Conservation (phyloP, 2,888 invertebrate genomes). For the Leptinotarsa peninsularis region DNA sequence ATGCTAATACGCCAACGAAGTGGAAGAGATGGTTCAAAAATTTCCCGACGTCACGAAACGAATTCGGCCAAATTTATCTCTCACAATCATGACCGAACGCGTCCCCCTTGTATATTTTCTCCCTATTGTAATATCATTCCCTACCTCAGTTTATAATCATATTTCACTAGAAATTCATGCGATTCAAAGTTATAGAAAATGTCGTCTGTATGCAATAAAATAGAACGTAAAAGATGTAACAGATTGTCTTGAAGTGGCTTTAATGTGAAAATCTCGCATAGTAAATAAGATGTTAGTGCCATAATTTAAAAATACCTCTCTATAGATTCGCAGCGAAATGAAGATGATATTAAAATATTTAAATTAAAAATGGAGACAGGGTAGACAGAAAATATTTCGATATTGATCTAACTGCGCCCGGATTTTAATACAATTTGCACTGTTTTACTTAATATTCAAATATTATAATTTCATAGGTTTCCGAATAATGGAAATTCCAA, state of each 20-base stretch:
- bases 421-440: background rate
- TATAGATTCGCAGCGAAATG: background rate
- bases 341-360: constrained; percentile 13
- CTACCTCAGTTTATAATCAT: constrained; percentile 46
- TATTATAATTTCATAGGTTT: constrained; percentile 1
- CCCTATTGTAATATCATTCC: constrained; percentile 47
- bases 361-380: constrained; percentile 16
- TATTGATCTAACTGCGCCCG: constrained; percentile 5
- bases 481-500: background rate
- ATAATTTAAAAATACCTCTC: constrained; percentile 12
- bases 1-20: constrained; percentile 23
- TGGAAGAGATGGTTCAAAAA: constrained; percentile 26
- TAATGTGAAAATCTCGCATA: constrained; percentile 15
- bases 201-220: constrained; percentile 32
- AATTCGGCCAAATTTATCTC: constrained; percentile 43
- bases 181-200: constrained; percentile 45
- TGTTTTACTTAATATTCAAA: background rate
- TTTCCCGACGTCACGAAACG: constrained; percentile 36
- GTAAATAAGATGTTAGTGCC: constrained; percentile 3
- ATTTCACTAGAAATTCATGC: constrained; percentile 44
- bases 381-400: constrained; percentile 20
- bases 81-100: constrained; percentile 37
- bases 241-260: constrained; percentile 26
- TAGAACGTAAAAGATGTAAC: constrained; percentile 15
- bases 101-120: constrained; percentile 39